These are phyloP conservation scores for Cathartes aura DNA, from an alignment of 2,113 vertebrate genomes.

Conservation along the genomic window DNA sequence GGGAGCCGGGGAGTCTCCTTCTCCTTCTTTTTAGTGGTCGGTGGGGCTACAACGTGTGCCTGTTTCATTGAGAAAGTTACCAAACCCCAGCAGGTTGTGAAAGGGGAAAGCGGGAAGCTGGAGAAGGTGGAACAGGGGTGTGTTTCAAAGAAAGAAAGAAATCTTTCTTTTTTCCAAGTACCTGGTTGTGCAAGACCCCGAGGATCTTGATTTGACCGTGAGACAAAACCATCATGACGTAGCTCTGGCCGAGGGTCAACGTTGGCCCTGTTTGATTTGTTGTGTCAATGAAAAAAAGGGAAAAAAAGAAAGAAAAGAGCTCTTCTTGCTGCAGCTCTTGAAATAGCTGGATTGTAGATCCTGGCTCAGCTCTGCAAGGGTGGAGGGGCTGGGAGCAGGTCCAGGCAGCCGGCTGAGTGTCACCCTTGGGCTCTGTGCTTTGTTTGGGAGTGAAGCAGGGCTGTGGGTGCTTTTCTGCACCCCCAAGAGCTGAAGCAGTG, in stretches of 20 bases:
- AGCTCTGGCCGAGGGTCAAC: background rate
- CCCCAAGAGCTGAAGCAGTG: background rate
- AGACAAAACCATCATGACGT: background rate
- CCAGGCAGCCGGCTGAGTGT: background rate
- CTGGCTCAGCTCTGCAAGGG: background rate
- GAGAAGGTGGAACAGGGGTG: background rate
- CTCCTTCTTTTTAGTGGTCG: background rate
- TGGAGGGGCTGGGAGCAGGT: background rate
- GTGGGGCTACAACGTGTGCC: background rate
- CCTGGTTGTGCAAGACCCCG: background rate
- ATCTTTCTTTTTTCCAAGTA: background rate
- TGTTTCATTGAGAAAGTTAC: slow-evolving; percentile 20
- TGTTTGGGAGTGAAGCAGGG: background rate
- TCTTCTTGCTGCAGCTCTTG: background rate
- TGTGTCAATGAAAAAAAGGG: background rate
- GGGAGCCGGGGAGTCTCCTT: background rate
- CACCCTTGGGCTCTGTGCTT: background rate
- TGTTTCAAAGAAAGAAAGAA: slow-evolving; percentile 1
- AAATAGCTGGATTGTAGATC: background rate
- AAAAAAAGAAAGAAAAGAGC: background rate
- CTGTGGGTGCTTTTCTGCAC: background rate
- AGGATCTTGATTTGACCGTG: background rate
- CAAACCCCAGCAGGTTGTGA: background rate
- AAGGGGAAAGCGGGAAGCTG: background rate
- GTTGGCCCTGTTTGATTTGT: background rate